Base-by-base conservation (phyloP, 2,797 vertebrate species). In the Gallirallus australis region DNA sequence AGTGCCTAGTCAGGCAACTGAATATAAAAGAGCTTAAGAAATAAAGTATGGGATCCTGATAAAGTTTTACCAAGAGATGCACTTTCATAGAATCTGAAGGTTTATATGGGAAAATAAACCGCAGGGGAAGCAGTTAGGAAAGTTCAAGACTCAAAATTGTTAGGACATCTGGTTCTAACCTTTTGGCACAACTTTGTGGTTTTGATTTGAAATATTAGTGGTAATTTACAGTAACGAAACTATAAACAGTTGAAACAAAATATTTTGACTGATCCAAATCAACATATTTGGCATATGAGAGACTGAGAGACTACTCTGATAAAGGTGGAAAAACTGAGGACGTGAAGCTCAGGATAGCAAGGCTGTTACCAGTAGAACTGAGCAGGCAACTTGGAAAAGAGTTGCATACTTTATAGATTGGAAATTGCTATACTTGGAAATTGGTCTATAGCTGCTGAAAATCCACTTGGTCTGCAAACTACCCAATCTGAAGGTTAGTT, bases 131-230 rank as follows among this genome's bases (percentile, higher is more conserved):
- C 45, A 77, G 31, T 4, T 73, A 63, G 54, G 48, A 73, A 95
- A 76, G 35, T 48, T 60, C 45, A 80, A 86, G 54, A 50, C 30
- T 93, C 53, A 86, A 28, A 83, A 82, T 72, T 65, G 4, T 72
- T 86, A 83, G 61, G 56, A 90, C 75, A 90, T 92, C 52, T 90
- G 52, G 71, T 95, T 96, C 84, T 91, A 89, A 80, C 37, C 33
- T 92, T 96, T 91, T 93, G 86, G 68, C 31, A 57, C 37, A 77
- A 47, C 15, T 85, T 60, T n/a, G 21, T 82, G 19, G 1, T 52
- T 94, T 89, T 78, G 5, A 69, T 82, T 92, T 72, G 57, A 75
- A 81, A n/a, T 86, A 64, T 72, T 79, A 39, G 48, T 73, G 33
- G 82, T 94, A 91, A 93, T 80, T 91, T 87, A 50, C 37, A 52